Evolutionary conservation across 2,888 invertebrate species (phyloP), one percentile per base, ranked within the genome.

Genomic region (Protophormia terraenovae): DNA sequence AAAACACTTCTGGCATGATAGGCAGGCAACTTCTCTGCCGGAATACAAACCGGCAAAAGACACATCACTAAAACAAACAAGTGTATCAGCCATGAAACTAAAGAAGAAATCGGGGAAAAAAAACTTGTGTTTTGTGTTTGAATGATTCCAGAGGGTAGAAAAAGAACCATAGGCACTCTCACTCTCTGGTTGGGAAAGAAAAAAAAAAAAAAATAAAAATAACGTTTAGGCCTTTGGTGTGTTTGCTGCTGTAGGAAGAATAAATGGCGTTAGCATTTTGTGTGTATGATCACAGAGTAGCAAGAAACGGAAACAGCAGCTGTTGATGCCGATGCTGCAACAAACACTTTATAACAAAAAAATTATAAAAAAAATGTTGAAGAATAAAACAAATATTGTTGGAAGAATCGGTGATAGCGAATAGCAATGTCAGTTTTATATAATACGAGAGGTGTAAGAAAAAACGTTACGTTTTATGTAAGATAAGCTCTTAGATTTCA

Each of bases 221-320:
- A n/a, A 50, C 29, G 71, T 55, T 76, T 35, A 55, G 76, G 69
- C 69, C 29, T 29, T 35, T 27, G 6, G 35, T 50, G 22, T 58
- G 67, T 16, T 38, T 53, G 50, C 53, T 60, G 24, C 38, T 69
- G 7, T n/a, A 27, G 50, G 50, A 58, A 27, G 38, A 64, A 53
- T 38, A 38, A 67, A 45, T 62, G 41, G 8, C 16, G 2, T 45
- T 27, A 45, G 16, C 45, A 73, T 53, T 69, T 24, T 62, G 41
- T 67, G 14, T 67, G 14, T 27, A 7, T 22, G 53, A 45, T 55
- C 8, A 45, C 6, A 16, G 53, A 64, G 62, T 27, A 50, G 69
- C 35, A 12, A 71, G n/a, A n/a, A 85, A 85, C 45, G 78, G 78
- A 79, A 78, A 58, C 71, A 82, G 60, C 85, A 85, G 85, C 82